These are phyloP conservation scores for Cydia strobilella DNA, from an alignment of 1,140 invertebrate genomes.

Conservation along the genomic window DNA sequence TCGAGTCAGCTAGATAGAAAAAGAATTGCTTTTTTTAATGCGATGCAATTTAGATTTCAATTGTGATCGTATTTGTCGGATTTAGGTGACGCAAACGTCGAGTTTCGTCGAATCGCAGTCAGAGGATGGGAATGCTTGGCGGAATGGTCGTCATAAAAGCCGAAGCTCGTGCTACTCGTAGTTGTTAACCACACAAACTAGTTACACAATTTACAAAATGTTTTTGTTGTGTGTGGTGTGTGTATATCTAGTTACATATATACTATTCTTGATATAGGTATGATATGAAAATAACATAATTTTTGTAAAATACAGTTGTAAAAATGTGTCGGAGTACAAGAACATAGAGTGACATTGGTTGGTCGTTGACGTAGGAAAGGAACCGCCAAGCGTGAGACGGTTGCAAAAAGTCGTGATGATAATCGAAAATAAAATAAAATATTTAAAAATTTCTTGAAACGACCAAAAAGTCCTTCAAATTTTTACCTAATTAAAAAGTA, in stretches of 20 bases:
- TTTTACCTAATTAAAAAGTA: no score
- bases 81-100: slow-evolving; percentile 2
- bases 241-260: not conserved
- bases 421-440: no score
- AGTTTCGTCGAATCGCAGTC: slow-evolving; percentile 22
- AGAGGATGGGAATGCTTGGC: not conserved
- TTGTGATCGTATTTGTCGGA: slow-evolving; percentile 15
- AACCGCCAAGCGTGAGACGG: no score
- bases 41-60: slow-evolving; percentile 52
- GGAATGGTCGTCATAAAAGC: slow-evolving; percentile 12
- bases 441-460: no score
- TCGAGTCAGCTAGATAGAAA: slow-evolving; percentile 68
- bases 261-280: no score
- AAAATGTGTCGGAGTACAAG: no score
- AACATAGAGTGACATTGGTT: no score
- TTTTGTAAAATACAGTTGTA: no score
- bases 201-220: not conserved
- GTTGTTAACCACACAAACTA: not conserved
- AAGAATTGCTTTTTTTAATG: slow-evolving; percentile 51
- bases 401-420: no score
- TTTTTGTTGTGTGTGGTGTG: not conserved
- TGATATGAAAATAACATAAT: no score
- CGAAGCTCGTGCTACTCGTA: not conserved
- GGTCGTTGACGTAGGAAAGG: no score
- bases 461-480: no score